phyloP scores from a whole-genome alignment of 2,113 vertebrate species.

The Crotalus horridus region DNA sequence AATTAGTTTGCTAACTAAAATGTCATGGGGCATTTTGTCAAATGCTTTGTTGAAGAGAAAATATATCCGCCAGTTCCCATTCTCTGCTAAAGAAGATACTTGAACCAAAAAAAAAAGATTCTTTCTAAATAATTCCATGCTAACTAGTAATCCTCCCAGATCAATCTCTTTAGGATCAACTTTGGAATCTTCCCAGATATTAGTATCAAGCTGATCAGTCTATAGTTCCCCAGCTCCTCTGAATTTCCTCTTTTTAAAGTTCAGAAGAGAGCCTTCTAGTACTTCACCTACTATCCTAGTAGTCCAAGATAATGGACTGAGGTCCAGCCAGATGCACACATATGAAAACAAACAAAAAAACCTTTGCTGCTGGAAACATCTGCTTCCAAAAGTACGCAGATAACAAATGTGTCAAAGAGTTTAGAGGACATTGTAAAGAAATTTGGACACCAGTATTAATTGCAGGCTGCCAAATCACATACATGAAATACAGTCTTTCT shows the following conservation, averaged over 20 bases:
- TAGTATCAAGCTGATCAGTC: too few species aligned
- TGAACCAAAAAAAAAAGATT: not conserved
- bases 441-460: not conserved
- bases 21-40: not conserved
- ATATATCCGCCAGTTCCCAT: not conserved
- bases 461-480: conserved; percentile 51
- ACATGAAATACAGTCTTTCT: conserved; percentile 19
- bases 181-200: not conserved
- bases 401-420: not conserved
- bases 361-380: not conserved
- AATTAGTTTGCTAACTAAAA: not conserved
- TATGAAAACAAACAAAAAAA: not conserved
- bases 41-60: not conserved
- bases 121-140: not conserved
- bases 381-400: not conserved
- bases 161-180: not conserved
- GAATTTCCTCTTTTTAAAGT: not conserved
- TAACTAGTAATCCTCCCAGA: not conserved
- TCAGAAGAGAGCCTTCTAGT: not conserved
- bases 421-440: not conserved
- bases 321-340: not conserved
- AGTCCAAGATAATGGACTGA: not conserved
- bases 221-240: not conserved
- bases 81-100: not conserved
- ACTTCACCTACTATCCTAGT: not conserved